These are phyloP conservation scores for Parazoanthus darwini DNA, from an alignment of 92 coral and sea anemone species.

Conservation along the genomic window DNA sequence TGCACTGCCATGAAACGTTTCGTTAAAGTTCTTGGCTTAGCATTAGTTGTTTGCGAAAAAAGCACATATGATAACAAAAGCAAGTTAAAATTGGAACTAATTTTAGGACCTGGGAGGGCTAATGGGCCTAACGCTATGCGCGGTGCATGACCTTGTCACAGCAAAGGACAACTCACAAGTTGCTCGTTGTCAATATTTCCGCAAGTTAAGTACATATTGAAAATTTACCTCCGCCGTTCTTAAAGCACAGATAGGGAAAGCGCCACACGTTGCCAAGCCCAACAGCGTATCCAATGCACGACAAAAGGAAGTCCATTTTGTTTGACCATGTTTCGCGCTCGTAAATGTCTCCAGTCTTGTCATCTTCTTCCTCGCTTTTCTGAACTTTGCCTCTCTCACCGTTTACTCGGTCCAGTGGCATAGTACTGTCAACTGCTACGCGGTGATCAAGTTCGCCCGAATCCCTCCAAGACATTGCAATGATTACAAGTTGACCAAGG, in stretches of 20 bases:
- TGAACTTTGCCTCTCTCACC: background rate
- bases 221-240: slow-evolving; percentile 34
- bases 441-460: slow-evolving; percentile 13
- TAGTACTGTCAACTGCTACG: slow-evolving; percentile 28
- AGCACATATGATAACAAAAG: background rate
- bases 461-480: slow-evolving; percentile 38
- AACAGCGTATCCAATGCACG: slow-evolving; percentile 35
- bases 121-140: background rate
- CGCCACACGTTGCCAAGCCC: slow-evolving; percentile 42
- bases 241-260: slow-evolving; percentile 31
- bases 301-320: slow-evolving; percentile 33
- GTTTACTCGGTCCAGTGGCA: background rate
- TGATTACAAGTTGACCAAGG: background rate
- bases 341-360: background rate
- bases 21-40: background rate
- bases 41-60: no score
- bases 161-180: background rate
- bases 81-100: no score
- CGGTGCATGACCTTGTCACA: background rate
- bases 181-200: background rate
- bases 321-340: slow-evolving; percentile 45
- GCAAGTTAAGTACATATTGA: background rate
- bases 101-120: background rate
- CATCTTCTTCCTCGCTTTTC: background rate
- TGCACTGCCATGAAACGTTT: background rate